Base-by-base conservation (phyloP, 2,113 vertebrate genomes). In the Ptilonorhynchus violaceus region DNA sequence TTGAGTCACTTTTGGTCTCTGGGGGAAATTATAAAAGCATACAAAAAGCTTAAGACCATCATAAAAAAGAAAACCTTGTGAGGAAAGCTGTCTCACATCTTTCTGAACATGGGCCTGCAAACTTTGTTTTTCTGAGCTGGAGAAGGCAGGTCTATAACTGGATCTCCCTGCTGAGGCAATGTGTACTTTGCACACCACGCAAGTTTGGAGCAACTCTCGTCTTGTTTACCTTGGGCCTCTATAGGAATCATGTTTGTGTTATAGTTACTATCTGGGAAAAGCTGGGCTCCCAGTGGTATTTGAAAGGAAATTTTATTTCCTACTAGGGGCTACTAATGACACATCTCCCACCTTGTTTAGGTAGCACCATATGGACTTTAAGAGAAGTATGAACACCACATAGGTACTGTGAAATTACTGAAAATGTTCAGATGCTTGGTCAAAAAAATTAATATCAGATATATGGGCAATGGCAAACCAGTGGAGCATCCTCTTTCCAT, bases 1-100 rank as follows among this genome's bases (percentile, higher is more conserved):
- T 91, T 92, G 83, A 96, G 86, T 89, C 64, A 84, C 80, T 93
- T 91, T 37, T 83, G 47, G 35, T 76, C 93, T 81, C 86, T 37
- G 33, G 64, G 67, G 58, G 24, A 88, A 92, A 87, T 88, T 44
- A 81, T 64, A 88, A 92, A 92, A 88, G 59, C 68, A 86, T 63
- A 62, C 59, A 83, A 85, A 69, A 94, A 67, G 77, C 50, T 69
- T 42, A 86, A 66, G 63, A 90, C 31, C 11, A 84, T 91, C 21
- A 50, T n/a, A 67, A 95, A 92, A 94, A 92, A 83, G 41, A 85
- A 94, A 80, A 74, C 2, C 8, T 42, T 49, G 7, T 66, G 76
- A 80, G n/a, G 63, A 92, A 78, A 80, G 2, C 1, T 44, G 53
- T 16, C 46, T 76, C 78, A 24, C 3, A 53, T 69, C 25, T 55